Evolutionary conservation across 1,140 invertebrate species (phyloP).

Genomic region (Bombus terrestris): DNA sequence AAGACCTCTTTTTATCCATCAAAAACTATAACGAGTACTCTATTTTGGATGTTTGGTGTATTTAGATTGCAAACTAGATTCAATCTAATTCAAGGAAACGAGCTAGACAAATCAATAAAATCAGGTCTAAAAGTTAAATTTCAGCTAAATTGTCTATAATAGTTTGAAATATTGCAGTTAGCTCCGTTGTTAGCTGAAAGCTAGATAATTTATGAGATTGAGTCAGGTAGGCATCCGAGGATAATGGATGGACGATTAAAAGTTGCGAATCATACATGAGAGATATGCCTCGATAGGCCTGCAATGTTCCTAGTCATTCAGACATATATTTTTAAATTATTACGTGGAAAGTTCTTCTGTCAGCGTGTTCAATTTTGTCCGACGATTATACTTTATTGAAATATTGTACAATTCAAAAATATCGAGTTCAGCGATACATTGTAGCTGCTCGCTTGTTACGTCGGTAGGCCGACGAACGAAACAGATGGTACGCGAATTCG

Average conservation of each 20-base stretch:
- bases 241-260: neutral
- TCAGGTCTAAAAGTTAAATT: neutral
- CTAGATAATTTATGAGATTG: neutral
- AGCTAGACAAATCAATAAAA: neutral
- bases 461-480: neutral
- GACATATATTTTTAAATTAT: neutral
- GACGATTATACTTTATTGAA: neutral
- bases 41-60: too few species aligned
- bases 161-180: neutral
- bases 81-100: constrained; percentile 1
- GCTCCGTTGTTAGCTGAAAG: neutral
- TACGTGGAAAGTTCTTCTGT: neutral
- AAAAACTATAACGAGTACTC: too few species aligned
- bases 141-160: neutral
- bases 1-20: too few species aligned
- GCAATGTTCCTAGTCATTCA: neutral
- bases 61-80: too few species aligned
- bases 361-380: neutral
- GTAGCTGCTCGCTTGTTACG: neutral
- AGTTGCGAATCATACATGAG: neutral
- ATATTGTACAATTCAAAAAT: neutral
- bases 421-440: neutral
- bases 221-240: neutral
- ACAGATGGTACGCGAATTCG: constrained; percentile 61
- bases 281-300: neutral